Evolutionary conservation across 2,888 invertebrate species (phyloP), one percentile per base, ranked within the genome.

Genomic region (Epirrhoe alternata): DNA sequence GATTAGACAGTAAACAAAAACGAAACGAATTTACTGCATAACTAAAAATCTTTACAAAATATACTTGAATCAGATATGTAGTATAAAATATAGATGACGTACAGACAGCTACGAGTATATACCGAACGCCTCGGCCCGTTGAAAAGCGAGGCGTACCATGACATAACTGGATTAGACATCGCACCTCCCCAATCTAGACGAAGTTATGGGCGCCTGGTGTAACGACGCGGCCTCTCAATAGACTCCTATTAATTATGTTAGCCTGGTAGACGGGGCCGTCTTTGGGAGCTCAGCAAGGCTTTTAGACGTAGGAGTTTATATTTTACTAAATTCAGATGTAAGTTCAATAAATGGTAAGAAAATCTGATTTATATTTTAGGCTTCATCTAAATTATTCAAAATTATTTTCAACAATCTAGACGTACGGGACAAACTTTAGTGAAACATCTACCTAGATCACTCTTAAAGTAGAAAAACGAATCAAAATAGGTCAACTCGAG

Each of bases 161-260:
- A 61, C 53, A 42, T 68, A 64, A 68, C 67, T 64, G 57, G 53
- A 60, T 64, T 42, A 56, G 57, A 53, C 59, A 49, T 64, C 53
- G 47, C 59, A 47, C 49, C 61, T 56, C 16, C 35, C 31, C 47
- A 53, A 53, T 58, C 58, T 59, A 51, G 42, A 66, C 59, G 16
- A 56, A 63, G 60, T 67, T 67, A 67, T 60, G 55, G 50, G 49
- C 67, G 63, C 60, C 60, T 62, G 51, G 47, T 57, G 60, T 55
- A 50, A 60, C 60, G 60, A 53, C 30, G 49, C 53, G 60, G 57
- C 49, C 17, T 45, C 59, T 64, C 63, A 60, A 67, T 67, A 60
- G 54, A 64, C 51, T 50, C 31, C 57, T 57, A 61, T 54, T 61
- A 64, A 64, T 57, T 64, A 68, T 57, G 64, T 64, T 64, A 64